Evolutionary conservation across 2,113 vertebrate species (phyloP).

Genomic region (Catharus fuscescens): DNA sequence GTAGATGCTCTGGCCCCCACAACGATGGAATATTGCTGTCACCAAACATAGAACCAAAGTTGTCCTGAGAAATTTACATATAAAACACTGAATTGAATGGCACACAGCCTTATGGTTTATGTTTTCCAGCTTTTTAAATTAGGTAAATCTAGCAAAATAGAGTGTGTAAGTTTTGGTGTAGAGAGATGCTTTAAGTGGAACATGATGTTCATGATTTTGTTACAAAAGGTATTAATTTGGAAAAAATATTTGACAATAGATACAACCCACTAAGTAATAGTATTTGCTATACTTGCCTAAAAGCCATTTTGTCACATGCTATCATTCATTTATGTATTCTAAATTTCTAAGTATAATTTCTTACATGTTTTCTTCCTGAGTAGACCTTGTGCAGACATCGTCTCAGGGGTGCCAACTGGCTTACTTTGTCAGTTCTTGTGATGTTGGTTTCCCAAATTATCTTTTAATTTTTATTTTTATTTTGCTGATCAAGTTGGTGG

Average conservation of each 20-base stretch:
- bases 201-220: background rate
- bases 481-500: background rate
- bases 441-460: background rate
- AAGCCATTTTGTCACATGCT: background rate
- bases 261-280: background rate
- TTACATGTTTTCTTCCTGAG: background rate
- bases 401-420: background rate
- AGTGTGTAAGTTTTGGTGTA: background rate
- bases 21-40: background rate
- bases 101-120: background rate
- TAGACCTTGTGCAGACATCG: background rate
- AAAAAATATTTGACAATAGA: background rate
- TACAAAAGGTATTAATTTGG: background rate
- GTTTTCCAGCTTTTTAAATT: background rate
- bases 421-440: background rate
- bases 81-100: background rate
- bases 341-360: background rate
- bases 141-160: background rate
- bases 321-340: background rate
- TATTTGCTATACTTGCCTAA: background rate
- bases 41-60: background rate
- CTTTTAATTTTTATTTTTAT: background rate
- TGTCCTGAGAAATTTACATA: background rate
- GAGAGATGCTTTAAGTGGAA: background rate
- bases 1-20: background rate